phyloP scores from a whole-genome alignment of 2,797 vertebrate genomes.

The Eurystomus glaucurus region DNA sequence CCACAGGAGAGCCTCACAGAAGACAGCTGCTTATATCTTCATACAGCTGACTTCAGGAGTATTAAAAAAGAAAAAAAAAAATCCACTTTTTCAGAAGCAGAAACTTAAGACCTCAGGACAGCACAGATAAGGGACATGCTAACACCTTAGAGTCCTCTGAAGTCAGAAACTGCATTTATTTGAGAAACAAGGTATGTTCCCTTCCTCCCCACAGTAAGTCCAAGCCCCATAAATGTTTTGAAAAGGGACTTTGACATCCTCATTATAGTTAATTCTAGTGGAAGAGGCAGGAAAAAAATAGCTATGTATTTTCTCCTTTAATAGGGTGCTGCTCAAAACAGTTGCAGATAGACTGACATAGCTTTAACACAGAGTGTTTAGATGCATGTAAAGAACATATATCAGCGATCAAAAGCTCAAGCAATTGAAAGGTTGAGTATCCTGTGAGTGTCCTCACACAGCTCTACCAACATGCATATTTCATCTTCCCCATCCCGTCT shows the following conservation, averaged over 20 bases:
- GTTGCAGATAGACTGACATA: background rate
- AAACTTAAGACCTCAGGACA: background rate
- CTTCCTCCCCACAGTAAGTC: background rate
- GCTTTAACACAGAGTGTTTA: background rate
- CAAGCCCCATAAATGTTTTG: background rate
- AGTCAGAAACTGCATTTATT: background rate
- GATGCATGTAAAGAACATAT: background rate
- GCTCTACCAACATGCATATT: rapidly evolving
- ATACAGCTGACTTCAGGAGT: background rate
- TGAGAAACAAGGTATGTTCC: background rate
- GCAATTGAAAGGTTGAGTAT: background rate
- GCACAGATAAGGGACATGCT: background rate
- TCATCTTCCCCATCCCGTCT: background rate
- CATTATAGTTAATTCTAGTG: background rate
- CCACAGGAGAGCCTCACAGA: background rate
- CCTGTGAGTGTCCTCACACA: background rate
- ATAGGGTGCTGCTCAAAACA: background rate
- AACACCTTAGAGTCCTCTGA: background rate
- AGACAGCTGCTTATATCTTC: background rate
- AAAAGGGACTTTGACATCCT: background rate
- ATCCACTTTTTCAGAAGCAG: background rate
- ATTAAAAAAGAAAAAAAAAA: background rate
- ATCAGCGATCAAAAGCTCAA: background rate
- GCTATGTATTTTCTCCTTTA: background rate
- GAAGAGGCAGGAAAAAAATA: background rate